Evolutionary conservation across 2,888 invertebrate genomes (phyloP).

Genomic region (Steinernema carpocapsae): DNA sequence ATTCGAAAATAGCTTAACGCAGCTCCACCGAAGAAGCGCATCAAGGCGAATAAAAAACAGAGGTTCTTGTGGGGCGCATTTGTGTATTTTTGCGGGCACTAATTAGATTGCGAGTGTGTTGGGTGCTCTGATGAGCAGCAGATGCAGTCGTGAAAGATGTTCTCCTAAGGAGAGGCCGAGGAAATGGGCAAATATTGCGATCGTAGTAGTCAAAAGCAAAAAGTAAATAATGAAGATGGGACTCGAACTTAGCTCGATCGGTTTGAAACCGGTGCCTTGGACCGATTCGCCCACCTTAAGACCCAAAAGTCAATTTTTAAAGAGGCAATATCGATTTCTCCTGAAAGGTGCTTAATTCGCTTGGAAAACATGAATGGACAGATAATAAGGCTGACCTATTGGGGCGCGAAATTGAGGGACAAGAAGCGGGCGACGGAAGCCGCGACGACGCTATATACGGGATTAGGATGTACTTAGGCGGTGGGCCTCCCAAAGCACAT

Average conservation of each 20-base stretch:
- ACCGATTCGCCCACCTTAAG: no score
- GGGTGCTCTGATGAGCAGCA: slow-evolving; percentile 4
- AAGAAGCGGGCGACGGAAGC: background rate
- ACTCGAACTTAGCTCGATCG: no score
- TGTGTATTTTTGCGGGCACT: slow-evolving; percentile 16
- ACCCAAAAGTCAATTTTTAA: no score
- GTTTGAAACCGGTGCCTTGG: no score
- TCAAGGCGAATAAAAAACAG: background rate
- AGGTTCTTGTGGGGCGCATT: slow-evolving; percentile 4
- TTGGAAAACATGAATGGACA: slow-evolving; percentile 18
- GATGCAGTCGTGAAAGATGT: no score
- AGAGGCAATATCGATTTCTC: no score
- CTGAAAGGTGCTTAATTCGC: slow-evolving; percentile 29
- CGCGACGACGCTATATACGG: background rate
- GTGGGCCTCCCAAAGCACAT: no score
- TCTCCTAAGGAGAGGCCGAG: background rate
- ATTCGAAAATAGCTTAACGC: background rate
- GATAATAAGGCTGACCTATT: slow-evolving; percentile 32
- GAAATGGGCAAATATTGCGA: background rate
- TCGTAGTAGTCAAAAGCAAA: background rate
- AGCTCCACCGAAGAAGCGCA: background rate
- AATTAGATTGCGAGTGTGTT: slow-evolving; percentile 17
- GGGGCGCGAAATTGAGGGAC: slow-evolving; percentile 29
- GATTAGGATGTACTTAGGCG: background rate
- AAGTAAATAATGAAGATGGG: no score